A percentile compares a stretch with the other conserved stretches of the same genome.
Evolutionary conservation across 2,888 invertebrate species (phyloP).

Genomic region (Gonocerus acuteangulatus): DNA sequence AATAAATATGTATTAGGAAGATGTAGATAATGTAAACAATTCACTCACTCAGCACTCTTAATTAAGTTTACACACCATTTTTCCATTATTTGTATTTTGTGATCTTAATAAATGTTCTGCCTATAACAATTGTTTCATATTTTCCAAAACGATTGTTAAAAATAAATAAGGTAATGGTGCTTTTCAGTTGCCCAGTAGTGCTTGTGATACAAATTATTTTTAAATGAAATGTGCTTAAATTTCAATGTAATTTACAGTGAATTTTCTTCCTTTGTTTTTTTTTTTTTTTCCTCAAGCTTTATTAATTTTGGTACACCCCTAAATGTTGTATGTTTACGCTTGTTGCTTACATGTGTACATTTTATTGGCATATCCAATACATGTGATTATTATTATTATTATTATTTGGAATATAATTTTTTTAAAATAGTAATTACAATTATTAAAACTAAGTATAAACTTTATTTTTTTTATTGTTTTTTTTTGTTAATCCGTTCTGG

Average conservation of each 20-base stretch:
- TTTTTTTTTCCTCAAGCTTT: neutral
- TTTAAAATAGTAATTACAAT: neutral
- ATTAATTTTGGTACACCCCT: neutral
- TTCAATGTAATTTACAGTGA: neutral
- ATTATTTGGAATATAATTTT: neutral
- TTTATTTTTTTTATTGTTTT: neutral
- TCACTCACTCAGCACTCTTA: neutral
- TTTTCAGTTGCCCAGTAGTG: neutral
- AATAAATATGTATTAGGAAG: neutral
- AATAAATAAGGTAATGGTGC: neutral
- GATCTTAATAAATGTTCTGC: neutral
- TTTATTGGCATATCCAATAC: too few relatives aligned
- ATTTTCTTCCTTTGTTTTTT: neutral
- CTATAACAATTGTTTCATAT: neutral
- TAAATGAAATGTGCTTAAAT: neutral
- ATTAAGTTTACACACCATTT: neutral
- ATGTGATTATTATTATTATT: neutral
- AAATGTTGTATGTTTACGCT: neutral
- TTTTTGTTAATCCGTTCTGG: too few relatives aligned
- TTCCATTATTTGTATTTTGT: neutral
- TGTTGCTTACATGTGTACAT: neutral
- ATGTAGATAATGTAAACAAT: neutral
- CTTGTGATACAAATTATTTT: neutral
- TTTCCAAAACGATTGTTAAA: neutral
- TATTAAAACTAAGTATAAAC: neutral